Conservation (phyloP, 1,140 invertebrate species). For the Rhopalosiphum maidis region DNA sequence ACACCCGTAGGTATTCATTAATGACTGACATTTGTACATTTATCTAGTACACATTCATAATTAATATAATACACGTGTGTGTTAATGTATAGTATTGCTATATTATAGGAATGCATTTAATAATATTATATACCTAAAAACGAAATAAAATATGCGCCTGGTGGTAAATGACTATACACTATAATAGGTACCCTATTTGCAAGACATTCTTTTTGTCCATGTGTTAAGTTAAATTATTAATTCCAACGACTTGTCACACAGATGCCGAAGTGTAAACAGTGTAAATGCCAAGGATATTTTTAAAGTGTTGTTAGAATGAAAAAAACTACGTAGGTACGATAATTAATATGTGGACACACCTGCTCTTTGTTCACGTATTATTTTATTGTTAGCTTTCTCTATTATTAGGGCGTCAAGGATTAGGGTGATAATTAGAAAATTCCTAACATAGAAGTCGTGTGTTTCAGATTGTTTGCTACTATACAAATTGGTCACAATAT, state of each 20-base stretch:
- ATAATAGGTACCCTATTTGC: not conserved
- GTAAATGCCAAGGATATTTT: constrained; percentile 32
- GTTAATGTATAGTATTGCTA: not conserved
- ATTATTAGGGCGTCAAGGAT: not conserved
- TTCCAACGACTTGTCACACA: not conserved
- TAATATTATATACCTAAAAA: not conserved
- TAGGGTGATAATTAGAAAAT: constrained; percentile 21
- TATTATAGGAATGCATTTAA: not conserved
- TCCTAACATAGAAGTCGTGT: constrained; percentile 42
- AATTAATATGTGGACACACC: constrained; percentile 38
- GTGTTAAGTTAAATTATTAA: constrained; percentile 1
- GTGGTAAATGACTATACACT: not conserved
- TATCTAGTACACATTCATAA: not conserved
- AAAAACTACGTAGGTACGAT: constrained; percentile 13
- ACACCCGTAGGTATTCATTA: not conserved
- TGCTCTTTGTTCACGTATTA: not conserved
- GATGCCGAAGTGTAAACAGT: not conserved
- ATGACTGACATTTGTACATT: not conserved
- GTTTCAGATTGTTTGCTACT: constrained; percentile 87
- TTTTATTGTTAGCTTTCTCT: constrained; percentile 17
- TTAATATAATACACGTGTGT: not conserved
- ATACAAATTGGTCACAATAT: constrained; percentile 98
- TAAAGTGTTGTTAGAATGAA: not conserved
- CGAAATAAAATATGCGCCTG: not conserved
- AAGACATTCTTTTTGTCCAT: not conserved